Percentiles rank a stretch among this genome's conserved stretches.
phyloP scores from a whole-genome alignment of 2,888 invertebrate species.

The Papilio elwesi region DNA sequence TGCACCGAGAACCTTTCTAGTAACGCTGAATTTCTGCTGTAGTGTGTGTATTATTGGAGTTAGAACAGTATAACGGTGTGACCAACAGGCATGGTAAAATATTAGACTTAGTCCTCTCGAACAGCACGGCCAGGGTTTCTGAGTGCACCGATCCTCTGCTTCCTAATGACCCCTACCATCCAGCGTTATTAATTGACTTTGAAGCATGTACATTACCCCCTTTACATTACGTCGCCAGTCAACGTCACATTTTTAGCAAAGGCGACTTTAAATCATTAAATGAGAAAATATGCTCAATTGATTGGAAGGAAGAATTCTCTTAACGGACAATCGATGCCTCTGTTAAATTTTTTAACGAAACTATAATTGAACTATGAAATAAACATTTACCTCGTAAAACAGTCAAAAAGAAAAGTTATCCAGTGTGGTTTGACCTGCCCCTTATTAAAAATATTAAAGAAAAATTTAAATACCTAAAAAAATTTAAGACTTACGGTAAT shows the following conservation, averaged over 20 bases:
- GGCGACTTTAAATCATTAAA: background rate
- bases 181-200: background rate
- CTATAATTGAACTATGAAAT: background rate
- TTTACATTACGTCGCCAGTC: background rate
- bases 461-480: constrained; percentile 1
- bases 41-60: background rate
- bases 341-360: background rate
- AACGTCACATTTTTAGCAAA: background rate
- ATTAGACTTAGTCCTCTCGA: background rate
- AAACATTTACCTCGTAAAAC: background rate
- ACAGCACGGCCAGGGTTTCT: background rate
- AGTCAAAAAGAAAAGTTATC: background rate
- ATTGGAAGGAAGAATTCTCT: background rate
- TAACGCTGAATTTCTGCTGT: background rate
- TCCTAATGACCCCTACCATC: background rate
- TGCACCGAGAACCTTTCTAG: background rate
- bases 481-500: background rate
- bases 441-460: constrained; percentile 1
- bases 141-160: background rate
- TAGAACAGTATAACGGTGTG: background rate
- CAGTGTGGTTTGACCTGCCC: background rate
- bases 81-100: background rate
- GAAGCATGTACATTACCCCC: background rate
- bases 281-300: background rate
- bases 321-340: background rate